Conservation (phyloP, 2,888 invertebrate genomes). For the Cerastis rubricosa region DNA sequence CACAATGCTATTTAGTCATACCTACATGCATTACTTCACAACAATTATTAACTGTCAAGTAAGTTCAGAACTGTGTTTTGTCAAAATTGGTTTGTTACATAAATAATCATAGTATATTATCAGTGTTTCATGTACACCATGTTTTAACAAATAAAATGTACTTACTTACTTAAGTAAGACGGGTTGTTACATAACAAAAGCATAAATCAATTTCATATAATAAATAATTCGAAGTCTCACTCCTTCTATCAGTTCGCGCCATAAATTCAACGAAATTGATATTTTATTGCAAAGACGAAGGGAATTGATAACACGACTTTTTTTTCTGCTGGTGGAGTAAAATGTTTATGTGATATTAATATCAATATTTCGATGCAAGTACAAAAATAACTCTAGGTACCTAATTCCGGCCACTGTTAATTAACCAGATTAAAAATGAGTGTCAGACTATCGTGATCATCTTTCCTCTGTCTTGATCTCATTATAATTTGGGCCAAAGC, state of each 20-base stretch:
- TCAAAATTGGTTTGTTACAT: too few relatives aligned
- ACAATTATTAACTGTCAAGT: too few relatives aligned
- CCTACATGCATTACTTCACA: too few relatives aligned
- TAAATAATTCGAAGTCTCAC: conserved; percentile 21
- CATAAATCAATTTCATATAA: conserved; percentile 24
- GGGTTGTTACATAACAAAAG: neutral
- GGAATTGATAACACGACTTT: conserved; percentile 28
- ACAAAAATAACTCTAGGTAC: too few relatives aligned
- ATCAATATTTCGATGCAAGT: too few relatives aligned
- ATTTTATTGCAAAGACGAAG: conserved; percentile 48
- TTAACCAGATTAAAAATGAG: neutral
- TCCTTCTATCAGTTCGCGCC: neutral
- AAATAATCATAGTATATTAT: too few relatives aligned
- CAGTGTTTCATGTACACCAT: too few relatives aligned
- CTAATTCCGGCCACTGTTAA: too few relatives aligned
- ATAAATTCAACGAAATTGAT: conserved; percentile 55
- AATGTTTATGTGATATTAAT: conserved; percentile 18
- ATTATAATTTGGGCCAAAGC: neutral
- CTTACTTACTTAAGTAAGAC: neutral
- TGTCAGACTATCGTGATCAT: neutral
- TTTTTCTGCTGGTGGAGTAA: conserved; percentile 12
- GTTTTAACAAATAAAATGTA: too few relatives aligned
- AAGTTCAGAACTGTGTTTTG: too few relatives aligned
- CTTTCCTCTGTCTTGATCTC: neutral
- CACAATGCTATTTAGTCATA: too few relatives aligned